phyloP scores from a whole-genome alignment of 2,888 invertebrate species.

The Pimpla rufipes region DNA sequence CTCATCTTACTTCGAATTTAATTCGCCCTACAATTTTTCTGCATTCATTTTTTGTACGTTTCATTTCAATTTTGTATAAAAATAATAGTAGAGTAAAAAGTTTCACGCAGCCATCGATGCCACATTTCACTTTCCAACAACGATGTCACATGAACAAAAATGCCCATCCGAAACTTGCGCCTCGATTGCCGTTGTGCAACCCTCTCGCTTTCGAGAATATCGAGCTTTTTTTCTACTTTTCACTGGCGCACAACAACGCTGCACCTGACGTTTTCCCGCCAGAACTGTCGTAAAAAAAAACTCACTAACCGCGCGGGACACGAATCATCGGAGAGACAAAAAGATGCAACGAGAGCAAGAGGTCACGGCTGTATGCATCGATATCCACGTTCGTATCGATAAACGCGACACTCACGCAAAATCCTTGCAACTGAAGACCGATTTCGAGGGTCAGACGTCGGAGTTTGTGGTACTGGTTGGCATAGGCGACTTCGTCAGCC shows the following conservation, averaged over 20 bases:
- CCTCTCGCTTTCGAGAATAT: no score
- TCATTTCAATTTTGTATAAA: no score
- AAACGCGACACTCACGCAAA: constrained; percentile 78
- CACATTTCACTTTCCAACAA: no score
- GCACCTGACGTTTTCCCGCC: constrained; percentile 1
- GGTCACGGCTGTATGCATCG: constrained; percentile 16
- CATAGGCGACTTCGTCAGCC: constrained; percentile 78
- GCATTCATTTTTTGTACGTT: no score
- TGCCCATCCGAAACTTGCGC: no score
- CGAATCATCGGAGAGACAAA: background rate
- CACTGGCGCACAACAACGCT: background rate
- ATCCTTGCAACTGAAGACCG: constrained; percentile 76
- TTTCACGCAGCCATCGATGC: no score
- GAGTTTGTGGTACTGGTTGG: constrained; percentile 80
- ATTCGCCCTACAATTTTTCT: no score
- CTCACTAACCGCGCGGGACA: background rate
- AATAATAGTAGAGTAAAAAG: no score
- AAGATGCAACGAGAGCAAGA: background rate
- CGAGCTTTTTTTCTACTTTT: no score
- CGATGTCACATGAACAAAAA: no score
- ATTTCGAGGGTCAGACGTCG: constrained; percentile 80
- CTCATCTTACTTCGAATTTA: no score
- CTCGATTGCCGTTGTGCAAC: no score
- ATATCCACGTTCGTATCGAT: constrained; percentile 13
- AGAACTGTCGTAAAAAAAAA: background rate